Evolutionary conservation across 2,797 vertebrate species (phyloP).

Genomic region (Pteropus rufus): DNA sequence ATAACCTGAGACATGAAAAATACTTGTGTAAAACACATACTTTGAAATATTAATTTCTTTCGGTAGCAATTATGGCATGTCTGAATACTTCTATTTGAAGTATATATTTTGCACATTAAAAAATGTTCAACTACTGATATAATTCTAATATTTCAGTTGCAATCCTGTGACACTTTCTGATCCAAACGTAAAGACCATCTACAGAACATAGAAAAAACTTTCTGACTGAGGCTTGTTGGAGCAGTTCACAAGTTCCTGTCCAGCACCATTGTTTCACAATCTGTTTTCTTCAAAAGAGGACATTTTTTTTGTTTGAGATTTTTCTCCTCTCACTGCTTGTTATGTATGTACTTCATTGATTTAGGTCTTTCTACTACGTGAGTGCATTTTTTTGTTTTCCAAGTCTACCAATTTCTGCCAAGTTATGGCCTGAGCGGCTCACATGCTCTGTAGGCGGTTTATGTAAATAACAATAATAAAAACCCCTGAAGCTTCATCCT

Average conservation of each 20-base stretch:
- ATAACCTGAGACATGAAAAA: neutral
- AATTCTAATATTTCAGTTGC: neutral
- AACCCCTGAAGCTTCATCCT: slow-evolving; percentile 45
- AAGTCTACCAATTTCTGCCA: slow-evolving; percentile 46
- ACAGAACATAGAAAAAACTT: neutral
- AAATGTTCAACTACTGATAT: neutral
- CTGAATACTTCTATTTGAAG: neutral
- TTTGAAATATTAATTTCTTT: neutral
- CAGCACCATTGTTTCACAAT: neutral
- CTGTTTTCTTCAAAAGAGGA: slow-evolving; percentile 34
- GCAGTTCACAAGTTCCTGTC: neutral
- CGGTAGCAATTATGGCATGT: neutral
- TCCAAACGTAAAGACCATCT: neutral
- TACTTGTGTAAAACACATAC: neutral
- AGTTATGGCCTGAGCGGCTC: slow-evolving; percentile 45
- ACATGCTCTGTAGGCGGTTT: slow-evolving; percentile 31
- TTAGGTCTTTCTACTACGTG: neutral
- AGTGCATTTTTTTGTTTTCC: slow-evolving; percentile 42
- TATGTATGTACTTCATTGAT: slow-evolving; percentile 21
- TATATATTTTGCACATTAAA: neutral
- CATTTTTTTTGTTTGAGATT: neutral
- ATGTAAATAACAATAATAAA: slow-evolving; percentile 76
- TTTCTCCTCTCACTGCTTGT: neutral
- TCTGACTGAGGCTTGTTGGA: neutral
- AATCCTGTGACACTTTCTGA: neutral